Percentiles rank a stretch among this genome's conserved stretches.
Conservation (phyloP, 2,888 invertebrate genomes). For the Caenorhabditis macrosperma region DNA sequence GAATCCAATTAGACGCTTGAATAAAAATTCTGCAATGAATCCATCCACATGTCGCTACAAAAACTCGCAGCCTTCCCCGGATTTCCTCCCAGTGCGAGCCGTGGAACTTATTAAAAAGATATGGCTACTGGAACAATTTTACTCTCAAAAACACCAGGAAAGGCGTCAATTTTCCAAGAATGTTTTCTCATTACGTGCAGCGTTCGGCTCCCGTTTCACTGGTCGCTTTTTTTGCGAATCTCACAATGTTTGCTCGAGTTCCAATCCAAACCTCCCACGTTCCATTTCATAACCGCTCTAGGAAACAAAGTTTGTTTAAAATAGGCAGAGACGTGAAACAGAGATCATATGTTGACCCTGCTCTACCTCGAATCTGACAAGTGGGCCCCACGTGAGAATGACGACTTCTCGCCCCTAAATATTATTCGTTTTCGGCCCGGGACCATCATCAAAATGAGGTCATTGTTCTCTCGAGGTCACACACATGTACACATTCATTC, state of each 20-base stretch:
- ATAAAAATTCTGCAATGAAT: slow-evolving; percentile 3
- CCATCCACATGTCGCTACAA: neutral
- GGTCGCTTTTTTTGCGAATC: too few species aligned
- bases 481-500: neutral
- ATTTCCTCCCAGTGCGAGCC: too few species aligned
- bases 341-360: slow-evolving; percentile 2
- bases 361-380: slow-evolving; percentile 18
- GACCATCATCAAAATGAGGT: neutral
- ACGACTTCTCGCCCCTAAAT: neutral
- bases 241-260: neutral
- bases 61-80: too few species aligned
- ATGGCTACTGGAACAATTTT: too few species aligned
- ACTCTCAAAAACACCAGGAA: too few species aligned
- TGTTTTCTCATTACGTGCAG: too few species aligned
- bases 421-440: neutral
- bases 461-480: neutral
- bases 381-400: neutral
- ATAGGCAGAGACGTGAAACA: neutral
- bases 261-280: too few species aligned
- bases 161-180: too few species aligned
- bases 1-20: slow-evolving; percentile 1
- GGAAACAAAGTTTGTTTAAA: neutral
- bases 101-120: too few species aligned
- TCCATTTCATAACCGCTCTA: too few species aligned
- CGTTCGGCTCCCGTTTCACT: too few species aligned